Conservation (phyloP, 2,113 vertebrate genomes). For the Glaucomys volans region DNA sequence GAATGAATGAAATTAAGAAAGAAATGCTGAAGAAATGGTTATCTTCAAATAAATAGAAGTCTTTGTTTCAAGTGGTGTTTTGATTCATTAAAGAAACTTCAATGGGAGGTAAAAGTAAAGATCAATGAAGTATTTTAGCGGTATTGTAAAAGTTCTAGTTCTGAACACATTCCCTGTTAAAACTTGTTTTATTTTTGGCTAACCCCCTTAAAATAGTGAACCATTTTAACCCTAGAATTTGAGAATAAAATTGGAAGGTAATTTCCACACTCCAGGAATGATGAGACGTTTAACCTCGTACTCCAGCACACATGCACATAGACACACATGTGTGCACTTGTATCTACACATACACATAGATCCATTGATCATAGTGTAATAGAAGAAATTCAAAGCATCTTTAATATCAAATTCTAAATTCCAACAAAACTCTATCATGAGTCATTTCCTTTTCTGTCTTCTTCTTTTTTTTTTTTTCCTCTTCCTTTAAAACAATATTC, state of each 20-base stretch:
- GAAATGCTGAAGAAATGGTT: conserved; percentile 16
- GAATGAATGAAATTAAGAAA: neutral
- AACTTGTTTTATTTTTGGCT: conserved; percentile 24
- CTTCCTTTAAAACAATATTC: conserved; percentile 35
- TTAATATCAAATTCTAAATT: conserved; percentile 50
- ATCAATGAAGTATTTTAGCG: neutral
- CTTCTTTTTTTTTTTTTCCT: conserved; percentile 11
- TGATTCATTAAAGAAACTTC: conserved; percentile 16
- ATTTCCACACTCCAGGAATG: neutral
- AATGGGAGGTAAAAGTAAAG: neutral
- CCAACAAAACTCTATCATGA: neutral
- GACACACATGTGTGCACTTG: neutral
- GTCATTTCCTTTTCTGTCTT: conserved; percentile 38
- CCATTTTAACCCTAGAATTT: neutral
- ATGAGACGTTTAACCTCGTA: neutral
- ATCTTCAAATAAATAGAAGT: conserved; percentile 33
- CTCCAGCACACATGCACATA: neutral
- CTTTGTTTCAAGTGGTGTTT: neutral
- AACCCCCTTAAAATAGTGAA: neutral
- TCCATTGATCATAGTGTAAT: neutral
- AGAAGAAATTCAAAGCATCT: neutral
- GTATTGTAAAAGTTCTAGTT: neutral
- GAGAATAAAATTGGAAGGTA: neutral
- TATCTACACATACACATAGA: neutral
- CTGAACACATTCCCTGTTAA: conserved; percentile 18